Base-by-base conservation (phyloP, 2,797 vertebrate species). In the Stomatorhinus walkeri region DNA sequence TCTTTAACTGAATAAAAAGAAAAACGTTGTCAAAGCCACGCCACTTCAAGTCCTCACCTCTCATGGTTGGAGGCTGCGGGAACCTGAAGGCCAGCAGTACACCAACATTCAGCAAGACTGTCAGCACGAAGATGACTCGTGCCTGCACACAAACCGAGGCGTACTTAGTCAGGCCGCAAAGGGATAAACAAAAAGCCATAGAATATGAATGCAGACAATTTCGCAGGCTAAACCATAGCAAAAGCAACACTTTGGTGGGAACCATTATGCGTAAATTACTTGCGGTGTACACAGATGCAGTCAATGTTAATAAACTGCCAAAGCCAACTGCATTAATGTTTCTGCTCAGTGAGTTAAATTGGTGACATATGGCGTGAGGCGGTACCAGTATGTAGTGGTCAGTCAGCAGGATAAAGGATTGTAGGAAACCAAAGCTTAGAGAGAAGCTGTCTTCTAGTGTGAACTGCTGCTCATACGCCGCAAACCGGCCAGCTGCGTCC, bases 321-420 rank as follows among this genome's bases (percentile, higher is more conserved):
- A 81, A 46, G 40, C 76, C 0, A 6, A 6, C 0, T 81, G 76
- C 76, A 81, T 81, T 81, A 9, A 81, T 76, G 68, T 76, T 40
- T 7, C 36, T 46, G 76, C 40, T 46, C 40, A 81, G 76, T 81
- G 40, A 40, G 40, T 81, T 81, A 81, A 22, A 81, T 9, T 52
- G 83, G 48, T 51, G 51, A 51, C 46, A 85, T 40, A 87, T 32
- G 28, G 36, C 10, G 22, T 49, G 68, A 79, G 51, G 28, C 28
- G 94, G 92, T 91, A 97, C 98, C 95, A 98, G 92, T 89, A 96
- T 93, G 90, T 97, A 96, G 92, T 97, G 95, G 92, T 98, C 97
- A 28, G 95, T 97, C 90, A 98, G 97, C 89, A 99, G 98, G 94
- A 99, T 95, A 93, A 98, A 95, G 91, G 98, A 99, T 90, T 97